A percentile compares a stretch with the other conserved stretches of the same genome.
Evolutionary conservation across 2,888 invertebrate genomes (phyloP).

Genomic region (Ectemnius lituratus): DNA sequence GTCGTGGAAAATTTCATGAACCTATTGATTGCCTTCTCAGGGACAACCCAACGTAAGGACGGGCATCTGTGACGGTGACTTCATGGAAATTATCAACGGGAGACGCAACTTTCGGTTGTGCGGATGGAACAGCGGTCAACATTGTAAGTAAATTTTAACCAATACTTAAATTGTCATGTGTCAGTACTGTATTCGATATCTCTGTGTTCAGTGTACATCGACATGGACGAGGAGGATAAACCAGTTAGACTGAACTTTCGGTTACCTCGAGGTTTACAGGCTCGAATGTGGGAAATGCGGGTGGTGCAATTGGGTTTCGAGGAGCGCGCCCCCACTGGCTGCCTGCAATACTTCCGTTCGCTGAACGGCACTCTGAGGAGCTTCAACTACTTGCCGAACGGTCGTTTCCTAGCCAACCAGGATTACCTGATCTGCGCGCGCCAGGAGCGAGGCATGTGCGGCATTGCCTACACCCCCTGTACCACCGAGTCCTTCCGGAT

Average conservation of each 20-base stretch:
- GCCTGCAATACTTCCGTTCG: conserved; percentile 86
- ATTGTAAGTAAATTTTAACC: conserved; percentile 80
- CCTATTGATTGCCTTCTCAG: conserved; percentile 74
- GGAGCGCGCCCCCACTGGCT: conserved; percentile 87
- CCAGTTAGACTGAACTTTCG: conserved; percentile 78
- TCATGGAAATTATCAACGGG: conserved; percentile 75
- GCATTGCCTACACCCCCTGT: conserved; percentile 88
- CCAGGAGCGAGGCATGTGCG: conserved; percentile 85
- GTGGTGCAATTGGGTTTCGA: conserved; percentile 88
- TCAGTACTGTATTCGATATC: no score
- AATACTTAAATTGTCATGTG: not conserved
- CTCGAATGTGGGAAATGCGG: conserved; percentile 88
- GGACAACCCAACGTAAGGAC: conserved; percentile 90
- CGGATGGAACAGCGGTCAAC: conserved; percentile 91
- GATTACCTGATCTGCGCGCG: conserved; percentile 88
- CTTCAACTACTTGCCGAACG: conserved; percentile 90
- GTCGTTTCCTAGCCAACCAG: conserved; percentile 88
- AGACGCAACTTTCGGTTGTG: conserved; percentile 81
- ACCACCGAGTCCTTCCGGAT: conserved; percentile 88
- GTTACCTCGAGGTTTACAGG: conserved; percentile 82
- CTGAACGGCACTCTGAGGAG: conserved; percentile 84
- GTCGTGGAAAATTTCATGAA: no score
- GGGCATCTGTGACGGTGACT: conserved; percentile 89
- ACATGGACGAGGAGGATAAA: conserved; percentile 83
- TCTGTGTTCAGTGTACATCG: conserved; percentile 83